A percentile compares a stretch with the other conserved stretches of the same genome.
These are phyloP conservation scores for Pteronotus mesoamericanus DNA, from an alignment of 2,797 vertebrate species.

Conservation along the genomic window DNA sequence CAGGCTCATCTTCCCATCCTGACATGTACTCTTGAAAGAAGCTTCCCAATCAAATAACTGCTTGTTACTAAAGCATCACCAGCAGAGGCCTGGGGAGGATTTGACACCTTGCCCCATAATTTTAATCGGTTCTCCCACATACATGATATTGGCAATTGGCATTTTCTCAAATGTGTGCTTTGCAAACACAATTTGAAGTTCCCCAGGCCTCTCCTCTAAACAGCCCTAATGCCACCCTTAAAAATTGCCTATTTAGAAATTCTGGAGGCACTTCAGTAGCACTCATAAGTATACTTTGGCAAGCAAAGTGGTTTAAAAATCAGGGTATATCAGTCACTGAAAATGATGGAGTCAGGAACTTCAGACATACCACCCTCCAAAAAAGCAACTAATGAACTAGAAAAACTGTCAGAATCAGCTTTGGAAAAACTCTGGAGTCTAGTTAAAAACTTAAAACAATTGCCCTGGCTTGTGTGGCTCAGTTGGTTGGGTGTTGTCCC, in stretches of 20 bases:
- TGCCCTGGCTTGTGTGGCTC: background rate
- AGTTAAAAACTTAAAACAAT: background rate
- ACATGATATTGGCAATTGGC: background rate
- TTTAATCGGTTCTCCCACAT: background rate
- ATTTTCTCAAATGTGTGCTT: conserved; percentile 14
- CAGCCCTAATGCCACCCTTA: background rate
- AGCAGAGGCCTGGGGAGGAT: background rate
- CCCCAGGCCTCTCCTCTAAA: background rate
- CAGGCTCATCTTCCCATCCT: background rate
- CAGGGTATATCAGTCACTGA: background rate
- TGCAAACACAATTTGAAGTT: background rate
- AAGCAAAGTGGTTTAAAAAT: background rate
- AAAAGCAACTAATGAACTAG: background rate
- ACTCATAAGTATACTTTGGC: background rate
- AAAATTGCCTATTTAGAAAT: conserved; percentile 22
- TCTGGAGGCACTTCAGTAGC: background rate
- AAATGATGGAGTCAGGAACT: background rate
- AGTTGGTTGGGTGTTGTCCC: background rate
- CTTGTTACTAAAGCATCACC: background rate
- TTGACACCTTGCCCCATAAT: background rate
- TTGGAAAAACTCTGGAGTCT: background rate
- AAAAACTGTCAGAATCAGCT: background rate
- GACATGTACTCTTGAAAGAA: background rate
- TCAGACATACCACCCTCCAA: background rate
- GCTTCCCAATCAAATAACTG: background rate